Evolutionary conservation across 2,797 vertebrate genomes (phyloP).

Genomic region (Clarias platycephalus): DNA sequence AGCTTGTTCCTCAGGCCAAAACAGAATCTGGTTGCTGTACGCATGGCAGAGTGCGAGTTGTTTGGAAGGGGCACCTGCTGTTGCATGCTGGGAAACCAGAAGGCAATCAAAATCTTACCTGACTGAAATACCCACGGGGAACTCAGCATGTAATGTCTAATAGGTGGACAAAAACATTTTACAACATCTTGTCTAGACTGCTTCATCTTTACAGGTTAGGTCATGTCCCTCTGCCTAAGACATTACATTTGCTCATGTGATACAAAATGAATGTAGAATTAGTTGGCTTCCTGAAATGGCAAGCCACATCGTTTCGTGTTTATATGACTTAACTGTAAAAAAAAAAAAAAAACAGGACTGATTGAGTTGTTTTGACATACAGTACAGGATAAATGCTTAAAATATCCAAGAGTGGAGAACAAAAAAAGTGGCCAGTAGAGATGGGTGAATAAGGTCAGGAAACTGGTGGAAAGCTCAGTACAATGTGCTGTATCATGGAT

Average conservation of each 20-base stretch:
- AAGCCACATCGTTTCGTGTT: not conserved
- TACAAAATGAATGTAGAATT: not conserved
- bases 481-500: not conserved
- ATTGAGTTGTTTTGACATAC: not conserved
- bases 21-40: conserved; percentile 1
- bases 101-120: conserved; percentile 77
- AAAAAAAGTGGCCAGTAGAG: not conserved
- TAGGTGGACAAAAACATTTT: not conserved
- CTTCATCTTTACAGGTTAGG: not conserved
- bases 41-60: conserved; percentile 13
- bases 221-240: not conserved
- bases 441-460: not conserved
- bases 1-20: not conserved
- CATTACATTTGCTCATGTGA: too few relatives aligned
- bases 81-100: conserved; percentile 78
- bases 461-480: not conserved
- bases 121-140: conserved; percentile 17
- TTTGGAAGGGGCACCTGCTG: conserved; percentile 71
- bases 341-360: not conserved
- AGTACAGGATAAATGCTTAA: not conserved
- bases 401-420: not conserved
- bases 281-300: not conserved
- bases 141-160: not conserved
- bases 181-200: not conserved
- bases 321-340: not conserved